Evolutionary conservation across 2,888 invertebrate genomes (phyloP).

Genomic region (Hedya salicella): DNA sequence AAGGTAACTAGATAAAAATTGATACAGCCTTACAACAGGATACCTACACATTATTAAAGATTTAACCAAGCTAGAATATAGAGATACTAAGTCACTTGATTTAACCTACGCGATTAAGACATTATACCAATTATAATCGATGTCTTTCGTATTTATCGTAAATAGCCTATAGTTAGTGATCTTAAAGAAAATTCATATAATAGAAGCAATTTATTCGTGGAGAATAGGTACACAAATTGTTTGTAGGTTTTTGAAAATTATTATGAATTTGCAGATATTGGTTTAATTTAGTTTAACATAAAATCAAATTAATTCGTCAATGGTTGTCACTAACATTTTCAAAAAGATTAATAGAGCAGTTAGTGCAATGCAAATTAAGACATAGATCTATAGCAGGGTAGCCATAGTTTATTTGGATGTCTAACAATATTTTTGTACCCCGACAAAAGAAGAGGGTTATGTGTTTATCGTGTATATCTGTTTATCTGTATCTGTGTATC

Average conservation of each 20-base stretch:
- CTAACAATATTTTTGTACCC: too few species aligned
- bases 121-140: conserved; percentile 31
- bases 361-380: too few species aligned
- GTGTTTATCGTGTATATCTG: too few species aligned
- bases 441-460: too few species aligned
- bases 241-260: conserved; percentile 10
- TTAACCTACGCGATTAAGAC: conserved; percentile 34
- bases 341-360: too few species aligned
- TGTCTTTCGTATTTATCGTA: conserved; percentile 25
- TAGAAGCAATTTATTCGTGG: not conserved
- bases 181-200: conserved; percentile 4
- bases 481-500: too few species aligned
- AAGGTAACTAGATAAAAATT: not conserved
- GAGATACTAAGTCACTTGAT: too few species aligned
- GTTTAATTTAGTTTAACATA: not conserved
- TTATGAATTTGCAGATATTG: not conserved
- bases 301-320: too few species aligned
- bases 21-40: not conserved
- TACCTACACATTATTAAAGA: not conserved
- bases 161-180: conserved; percentile 19
- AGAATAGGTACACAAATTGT: not conserved
- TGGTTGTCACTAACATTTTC: too few species aligned
- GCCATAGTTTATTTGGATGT: too few species aligned
- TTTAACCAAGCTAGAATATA: too few species aligned
- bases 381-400: too few species aligned